Evolutionary conservation across 1,140 invertebrate species (phyloP), one percentile per base, ranked within the genome.

Genomic region (Drosophila pectinifera): DNA sequence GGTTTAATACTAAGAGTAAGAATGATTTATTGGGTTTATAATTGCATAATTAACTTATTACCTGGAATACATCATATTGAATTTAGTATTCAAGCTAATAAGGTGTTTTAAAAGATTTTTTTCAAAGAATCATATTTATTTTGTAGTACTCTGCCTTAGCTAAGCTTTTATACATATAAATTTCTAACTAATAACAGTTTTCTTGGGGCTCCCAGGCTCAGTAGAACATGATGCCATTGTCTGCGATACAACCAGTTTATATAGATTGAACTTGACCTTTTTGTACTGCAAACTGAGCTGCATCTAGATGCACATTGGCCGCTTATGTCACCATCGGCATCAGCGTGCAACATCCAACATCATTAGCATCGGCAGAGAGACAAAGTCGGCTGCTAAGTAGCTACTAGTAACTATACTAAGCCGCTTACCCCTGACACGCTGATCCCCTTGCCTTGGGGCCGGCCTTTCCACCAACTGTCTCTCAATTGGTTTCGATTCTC

Each of bases 361-460:
- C 64, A 70, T 70, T 70, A 70, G 53, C 65, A 72, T 72, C 43
- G 49, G 14, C 31, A 14, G n/a, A 16, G 64, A 41, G 18, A 46
- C 62, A 69, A 34, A 38, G 41, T n/a, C 48, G 41, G 65, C 38
- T 67, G 31, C 28, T 28, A 64, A 53, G 68, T 57, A 54, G 49
- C 65, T 34, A 26, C 26, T n/a, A n/a, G n/a, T n/a, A n/a, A n/a
- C n/a, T n/a, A n/a, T n/a, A 28, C 20, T 70, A 72, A 72, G 65
- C 68, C 34, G 65, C 68, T 72, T 72, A 57, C 68, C 68, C 65
- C 68, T 72, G 68, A 72, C 68, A 70, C 34, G 34, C 53, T 69
- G 65, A 20, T 55, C 64, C 65, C 64, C 63, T 69, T 68, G 7
- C 39, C 65, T 41, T 36, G 53, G 16, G 49, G 49, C 49, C 49